These are phyloP conservation scores for Pandemis heparana DNA, from an alignment of 2,888 invertebrate species.

Conservation along the genomic window DNA sequence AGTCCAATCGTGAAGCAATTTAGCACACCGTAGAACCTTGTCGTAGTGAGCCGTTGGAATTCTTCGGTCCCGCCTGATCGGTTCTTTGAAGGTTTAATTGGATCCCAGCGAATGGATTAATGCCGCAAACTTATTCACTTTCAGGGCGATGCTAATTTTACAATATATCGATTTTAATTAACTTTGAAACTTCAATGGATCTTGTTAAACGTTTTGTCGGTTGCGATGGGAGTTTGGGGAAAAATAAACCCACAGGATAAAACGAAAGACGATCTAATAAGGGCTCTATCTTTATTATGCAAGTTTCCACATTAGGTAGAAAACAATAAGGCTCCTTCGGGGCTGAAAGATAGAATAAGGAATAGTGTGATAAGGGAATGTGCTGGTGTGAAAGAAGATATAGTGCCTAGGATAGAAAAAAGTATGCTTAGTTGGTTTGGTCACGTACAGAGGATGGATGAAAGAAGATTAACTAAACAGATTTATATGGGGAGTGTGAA, in stretches of 20 bases:
- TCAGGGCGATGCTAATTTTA: conserved; percentile 4
- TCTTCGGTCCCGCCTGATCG: conserved; percentile 4
- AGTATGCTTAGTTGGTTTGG: too few relatives aligned
- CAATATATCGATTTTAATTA: conserved; percentile 28
- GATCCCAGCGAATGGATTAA: background rate
- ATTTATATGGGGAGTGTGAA: too few relatives aligned
- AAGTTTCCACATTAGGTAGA: too few relatives aligned
- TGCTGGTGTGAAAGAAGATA: too few relatives aligned
- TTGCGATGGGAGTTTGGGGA: background rate
- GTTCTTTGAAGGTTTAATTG: conserved; percentile 8
- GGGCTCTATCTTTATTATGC: too few relatives aligned
- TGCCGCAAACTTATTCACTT: conserved; percentile 12
- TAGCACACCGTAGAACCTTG: background rate
- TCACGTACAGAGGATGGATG: too few relatives aligned
- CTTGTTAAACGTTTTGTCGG: background rate
- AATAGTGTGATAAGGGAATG: too few relatives aligned
- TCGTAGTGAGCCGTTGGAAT: background rate
- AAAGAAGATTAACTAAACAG: too few relatives aligned
- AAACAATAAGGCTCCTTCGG: too few relatives aligned
- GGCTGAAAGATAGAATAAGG: too few relatives aligned
- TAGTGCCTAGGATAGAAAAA: too few relatives aligned
- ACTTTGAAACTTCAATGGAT: background rate
- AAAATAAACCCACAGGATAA: background rate
- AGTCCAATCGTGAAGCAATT: background rate
- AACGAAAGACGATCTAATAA: too few relatives aligned